Conservation (phyloP, 2,797 vertebrate genomes). For the Sebastes paucispinis region DNA sequence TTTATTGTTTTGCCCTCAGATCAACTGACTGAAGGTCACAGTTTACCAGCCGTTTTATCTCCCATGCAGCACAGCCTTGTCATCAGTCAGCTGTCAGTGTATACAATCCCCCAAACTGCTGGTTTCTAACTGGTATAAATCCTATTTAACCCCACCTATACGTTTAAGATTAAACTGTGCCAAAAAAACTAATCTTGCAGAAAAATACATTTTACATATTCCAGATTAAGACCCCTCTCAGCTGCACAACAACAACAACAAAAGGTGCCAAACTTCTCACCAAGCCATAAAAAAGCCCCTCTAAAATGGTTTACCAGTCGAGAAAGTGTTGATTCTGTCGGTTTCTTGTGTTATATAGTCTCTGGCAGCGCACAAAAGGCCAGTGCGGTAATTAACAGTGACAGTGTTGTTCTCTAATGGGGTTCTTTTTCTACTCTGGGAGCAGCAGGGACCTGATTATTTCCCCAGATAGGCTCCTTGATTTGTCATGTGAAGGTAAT, state of each 20-base stretch:
- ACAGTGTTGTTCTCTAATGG: conserved; percentile 64
- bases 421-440: conserved; percentile 41
- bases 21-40: conserved; percentile 25
- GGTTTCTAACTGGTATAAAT: neutral
- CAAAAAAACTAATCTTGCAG: neutral
- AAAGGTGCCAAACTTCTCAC: conserved; percentile 62
- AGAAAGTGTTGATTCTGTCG: conserved; percentile 64
- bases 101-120: neutral
- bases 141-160: neutral
- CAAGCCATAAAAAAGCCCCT: neutral
- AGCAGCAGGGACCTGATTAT: conserved; percentile 55
- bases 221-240: neutral
- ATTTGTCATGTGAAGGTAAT: conserved; percentile 63
- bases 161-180: too few species aligned
- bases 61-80: neutral
- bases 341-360: conserved; percentile 45
- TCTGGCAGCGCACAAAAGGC: conserved; percentile 59
- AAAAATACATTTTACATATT: neutral
- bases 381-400: conserved; percentile 59
- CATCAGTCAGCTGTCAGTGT: conserved; percentile 23
- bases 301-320: conserved; percentile 34
- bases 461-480: conserved; percentile 56
- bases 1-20: conserved; percentile 33
- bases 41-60: conserved; percentile 33
- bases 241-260: neutral